phyloP scores from a whole-genome alignment of 37 sponge, comb jelly and placozoan species.

The Halichondria panicea region DNA sequence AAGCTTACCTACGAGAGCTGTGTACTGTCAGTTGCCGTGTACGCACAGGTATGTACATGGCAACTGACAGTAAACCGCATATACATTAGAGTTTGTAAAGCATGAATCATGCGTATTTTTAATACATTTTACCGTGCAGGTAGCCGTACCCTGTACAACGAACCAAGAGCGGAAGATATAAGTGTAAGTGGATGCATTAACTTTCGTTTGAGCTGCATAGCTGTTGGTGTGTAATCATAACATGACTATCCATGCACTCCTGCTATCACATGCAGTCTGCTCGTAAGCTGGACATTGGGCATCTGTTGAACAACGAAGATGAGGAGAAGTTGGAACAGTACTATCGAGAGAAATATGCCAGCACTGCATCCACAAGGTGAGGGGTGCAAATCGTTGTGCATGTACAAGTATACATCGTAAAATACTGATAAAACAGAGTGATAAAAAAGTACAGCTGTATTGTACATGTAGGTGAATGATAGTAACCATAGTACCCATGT shows the following conservation, averaged over 20 bases:
- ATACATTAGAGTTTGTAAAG: too few species aligned
- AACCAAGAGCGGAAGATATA: conserved; percentile 17
- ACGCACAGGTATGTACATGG: too few species aligned
- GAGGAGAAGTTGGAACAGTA: conserved; percentile 81
- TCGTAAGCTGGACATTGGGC: conserved; percentile 51
- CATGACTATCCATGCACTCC: too few species aligned
- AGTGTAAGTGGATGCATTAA: conserved; percentile 38
- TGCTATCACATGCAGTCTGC: conserved; percentile 20
- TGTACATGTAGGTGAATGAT: not conserved
- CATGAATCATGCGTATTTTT: not conserved
- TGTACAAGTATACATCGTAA: too few species aligned
- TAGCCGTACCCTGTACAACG: too few species aligned
- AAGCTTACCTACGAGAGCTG: too few species aligned
- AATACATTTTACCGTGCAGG: too few species aligned
- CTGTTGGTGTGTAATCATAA: not conserved
- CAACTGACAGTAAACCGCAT: too few species aligned
- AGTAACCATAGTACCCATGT: not conserved
- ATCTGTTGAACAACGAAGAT: conserved; percentile 57
- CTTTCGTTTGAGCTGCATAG: not conserved
- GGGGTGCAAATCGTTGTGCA: not conserved
- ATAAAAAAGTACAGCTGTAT: too few species aligned
- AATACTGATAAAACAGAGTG: too few species aligned
- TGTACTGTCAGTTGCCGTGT: too few species aligned
- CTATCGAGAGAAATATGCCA: conserved; percentile 81
- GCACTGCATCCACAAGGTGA: conserved; percentile 50